Evolutionary conservation across 2,113 vertebrate species (phyloP).

Genomic region (Puffinus mauretanicus): DNA sequence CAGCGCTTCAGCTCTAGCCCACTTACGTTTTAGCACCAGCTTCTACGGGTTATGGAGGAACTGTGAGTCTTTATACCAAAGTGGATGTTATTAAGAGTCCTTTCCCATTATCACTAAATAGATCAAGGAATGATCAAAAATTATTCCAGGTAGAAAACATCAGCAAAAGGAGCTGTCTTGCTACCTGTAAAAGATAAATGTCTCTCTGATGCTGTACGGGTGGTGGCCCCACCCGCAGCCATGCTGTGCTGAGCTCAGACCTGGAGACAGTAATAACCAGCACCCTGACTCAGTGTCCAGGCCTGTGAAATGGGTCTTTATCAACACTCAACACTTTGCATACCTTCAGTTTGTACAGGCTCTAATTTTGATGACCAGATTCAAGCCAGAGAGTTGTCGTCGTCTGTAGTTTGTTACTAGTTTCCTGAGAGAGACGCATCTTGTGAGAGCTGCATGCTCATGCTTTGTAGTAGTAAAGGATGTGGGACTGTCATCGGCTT

Average conservation of each 20-base stretch:
- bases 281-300: fast-evolving
- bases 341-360: neutral
- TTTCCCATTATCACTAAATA: neutral
- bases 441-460: neutral
- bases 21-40: neutral
- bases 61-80: neutral
- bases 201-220: neutral
- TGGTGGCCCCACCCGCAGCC: too few species aligned
- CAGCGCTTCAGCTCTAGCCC: neutral
- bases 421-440: neutral
- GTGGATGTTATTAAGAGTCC: neutral
- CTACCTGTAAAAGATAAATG: neutral
- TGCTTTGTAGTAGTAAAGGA: neutral
- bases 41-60: neutral
- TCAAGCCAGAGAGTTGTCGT: neutral
- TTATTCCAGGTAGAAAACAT: neutral
- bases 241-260: neutral
- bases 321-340: neutral
- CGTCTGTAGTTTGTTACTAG: neutral
- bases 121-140: neutral
- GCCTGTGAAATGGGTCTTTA: neutral
- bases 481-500: neutral
- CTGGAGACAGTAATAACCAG: neutral
- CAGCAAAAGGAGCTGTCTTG: neutral
- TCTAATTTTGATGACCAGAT: neutral